Conservation (phyloP, 2,888 invertebrate genomes). For the Cosmia trapezina region DNA sequence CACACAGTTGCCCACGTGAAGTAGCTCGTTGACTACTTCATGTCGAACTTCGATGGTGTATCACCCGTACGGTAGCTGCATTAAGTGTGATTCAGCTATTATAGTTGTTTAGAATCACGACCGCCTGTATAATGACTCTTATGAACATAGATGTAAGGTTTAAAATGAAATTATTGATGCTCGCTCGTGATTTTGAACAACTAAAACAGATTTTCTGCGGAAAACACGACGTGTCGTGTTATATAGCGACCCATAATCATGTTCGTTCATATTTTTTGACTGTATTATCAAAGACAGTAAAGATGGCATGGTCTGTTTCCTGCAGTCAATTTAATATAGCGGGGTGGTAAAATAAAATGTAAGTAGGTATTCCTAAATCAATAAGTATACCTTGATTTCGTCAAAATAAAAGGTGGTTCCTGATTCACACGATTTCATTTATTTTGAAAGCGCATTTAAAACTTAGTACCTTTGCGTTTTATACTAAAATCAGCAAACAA, state of each 20-base stretch:
- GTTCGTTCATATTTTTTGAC: background rate
- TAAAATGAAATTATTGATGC: constrained; percentile 16
- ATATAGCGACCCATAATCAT: background rate
- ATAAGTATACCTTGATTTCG: background rate
- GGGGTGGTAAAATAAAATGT: constrained; percentile 21
- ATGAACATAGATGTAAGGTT: constrained; percentile 35
- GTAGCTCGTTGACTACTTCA: constrained; percentile 24
- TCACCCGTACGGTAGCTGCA: background rate
- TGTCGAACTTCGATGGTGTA: background rate
- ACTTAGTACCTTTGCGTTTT: background rate
- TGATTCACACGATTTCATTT: background rate
- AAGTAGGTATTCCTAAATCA: constrained; percentile 2
- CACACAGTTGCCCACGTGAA: background rate
- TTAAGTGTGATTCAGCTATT: constrained; percentile 20
- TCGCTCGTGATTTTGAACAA: constrained; percentile 5
- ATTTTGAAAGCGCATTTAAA: constrained; percentile 1
- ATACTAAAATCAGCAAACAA: constrained; percentile 15
- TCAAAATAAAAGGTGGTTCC: background rate
- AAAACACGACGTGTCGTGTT: constrained; percentile 23
- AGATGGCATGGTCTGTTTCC: constrained; percentile 8
- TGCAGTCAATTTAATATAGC: background rate
- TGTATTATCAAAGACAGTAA: background rate
- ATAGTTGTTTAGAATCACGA: constrained; percentile 14
- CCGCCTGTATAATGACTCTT: constrained; percentile 11
- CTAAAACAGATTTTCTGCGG: background rate